Base-by-base conservation (phyloP, 2,888 invertebrate genomes). In the Spisula subtruncata region DNA sequence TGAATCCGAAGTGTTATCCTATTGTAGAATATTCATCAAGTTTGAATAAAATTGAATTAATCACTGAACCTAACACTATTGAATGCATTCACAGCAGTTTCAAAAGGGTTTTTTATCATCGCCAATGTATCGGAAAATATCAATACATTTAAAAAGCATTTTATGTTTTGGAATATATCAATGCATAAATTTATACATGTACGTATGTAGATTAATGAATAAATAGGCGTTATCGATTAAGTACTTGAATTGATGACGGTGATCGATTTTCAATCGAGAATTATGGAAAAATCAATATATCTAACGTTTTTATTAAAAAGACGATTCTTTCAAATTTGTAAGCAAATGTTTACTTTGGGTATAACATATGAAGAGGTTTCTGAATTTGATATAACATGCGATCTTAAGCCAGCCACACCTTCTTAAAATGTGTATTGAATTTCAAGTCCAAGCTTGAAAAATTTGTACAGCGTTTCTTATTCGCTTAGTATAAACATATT, bases 121-220 rank as follows among this genome's bases (percentile, higher is more conserved):
- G n/a, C 25, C 25, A 8, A 66, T 25, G 25, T 2, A 66, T 66
- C 4, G 60, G 60, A 66, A 66, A 66, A 66, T n/a, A 66, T 25
- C 10, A n/a, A 66, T 66, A 66, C 5, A n/a, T 56, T 56, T n/a
- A 56, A 56, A 56, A 56, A 5, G 41, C 41, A 41, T 41, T 41
- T 41, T 2, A 41, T 41, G 41, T 41, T 41, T 41, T 41, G 41
- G 8, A 41, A 41, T 41, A 41, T 8, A 41, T 41, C n/a, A n/a
- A n/a, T n/a, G n/a, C n/a, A n/a, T n/a, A 60, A n/a, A 60, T 60
- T n/a, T 66, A 66, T 66, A 25, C n/a, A 25, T n/a, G 60, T 66
- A 51, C 12, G 16, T 51, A 16, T 12, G 14, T 60, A n/a, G n/a
- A 20, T 4, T 56, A n/a, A n/a, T 60, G 60, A 25, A 60, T 60